Evolutionary conservation across 2,888 invertebrate genomes (phyloP).

Genomic region (Dascillus cervinus): DNA sequence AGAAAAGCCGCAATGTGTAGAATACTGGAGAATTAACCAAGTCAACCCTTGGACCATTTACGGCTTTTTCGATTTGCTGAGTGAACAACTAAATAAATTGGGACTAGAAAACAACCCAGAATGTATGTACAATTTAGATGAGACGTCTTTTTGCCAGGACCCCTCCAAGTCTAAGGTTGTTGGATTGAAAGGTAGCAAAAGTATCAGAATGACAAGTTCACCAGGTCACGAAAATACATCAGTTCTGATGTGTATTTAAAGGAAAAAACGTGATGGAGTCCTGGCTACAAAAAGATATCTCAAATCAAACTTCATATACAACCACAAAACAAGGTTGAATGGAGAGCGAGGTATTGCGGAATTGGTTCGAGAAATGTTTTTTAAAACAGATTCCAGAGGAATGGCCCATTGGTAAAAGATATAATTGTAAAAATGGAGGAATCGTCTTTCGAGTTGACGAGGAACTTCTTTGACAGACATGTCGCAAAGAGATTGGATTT

Average conservation of each 20-base stretch:
- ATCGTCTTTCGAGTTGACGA: too few species aligned
- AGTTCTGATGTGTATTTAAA: slow-evolving; percentile 4
- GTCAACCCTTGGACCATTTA: slow-evolving; percentile 2
- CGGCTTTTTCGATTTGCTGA: slow-evolving; percentile 3
- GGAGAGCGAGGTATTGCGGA: slow-evolving; percentile 2
- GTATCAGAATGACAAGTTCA: slow-evolving; percentile 5
- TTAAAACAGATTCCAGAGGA: slow-evolving; percentile 5
- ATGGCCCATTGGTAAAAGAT: too few species aligned
- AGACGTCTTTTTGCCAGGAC: slow-evolving; percentile 4
- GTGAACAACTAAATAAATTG: neutral
- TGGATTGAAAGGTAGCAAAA: slow-evolving; percentile 1
- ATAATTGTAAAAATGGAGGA: too few species aligned
- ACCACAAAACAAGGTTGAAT: slow-evolving; percentile 6
- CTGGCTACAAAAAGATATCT: slow-evolving; percentile 2
- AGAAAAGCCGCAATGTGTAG: slow-evolving; percentile 3
- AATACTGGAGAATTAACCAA: slow-evolving; percentile 1
- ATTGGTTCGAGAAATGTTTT: slow-evolving; percentile 8
- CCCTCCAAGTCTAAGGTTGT: slow-evolving; percentile 9
- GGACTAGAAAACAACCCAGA: slow-evolving; percentile 2
- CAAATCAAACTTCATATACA: slow-evolving; percentile 6
- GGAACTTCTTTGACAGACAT: too few species aligned
- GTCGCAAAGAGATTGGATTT: too few species aligned
- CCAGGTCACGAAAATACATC: slow-evolving; percentile 5
- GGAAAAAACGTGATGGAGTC: slow-evolving; percentile 6
- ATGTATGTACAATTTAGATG: slow-evolving; percentile 4